Base-by-base conservation (phyloP, 2,113 vertebrate species). In the Onychorhynchus coronatus region DNA sequence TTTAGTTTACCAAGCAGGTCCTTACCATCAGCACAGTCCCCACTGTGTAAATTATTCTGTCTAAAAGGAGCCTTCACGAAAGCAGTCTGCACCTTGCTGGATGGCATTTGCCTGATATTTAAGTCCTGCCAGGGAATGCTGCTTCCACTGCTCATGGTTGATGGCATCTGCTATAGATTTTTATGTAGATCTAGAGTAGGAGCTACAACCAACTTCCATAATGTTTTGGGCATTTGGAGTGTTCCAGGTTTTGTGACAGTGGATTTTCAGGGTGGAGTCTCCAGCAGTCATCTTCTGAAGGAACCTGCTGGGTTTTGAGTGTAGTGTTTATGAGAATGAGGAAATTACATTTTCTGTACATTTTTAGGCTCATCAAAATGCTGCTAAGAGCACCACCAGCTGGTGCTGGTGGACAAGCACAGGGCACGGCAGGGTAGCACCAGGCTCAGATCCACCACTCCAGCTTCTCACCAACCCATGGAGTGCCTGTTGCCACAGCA, bases 351-450 rank as follows among this genome's bases (percentile, higher is more conserved):
- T 72, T 93, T 70, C 75, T 70, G 5, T 46, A 8, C 9, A 0
- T 66, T 80, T 80, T 81, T 24, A 55, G 28, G 9, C 15, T 33
- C 27, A 50, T 16, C 56, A 66, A 88, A 93, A 83, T 0, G 0
- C 83, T 88, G 83, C 67, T 47, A 80, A 91, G 91, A 91, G 83
- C 88, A 94, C 91, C 92, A 86, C 79, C 83, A 84, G 67, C 95
- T 93, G 92, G 91, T 80, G 76, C 49, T 49, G n/a, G 37, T 74
- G 59, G 67, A 70, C 91, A 92, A 83, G 50, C 37, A 74, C 92
- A 62, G 67, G 62, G 41, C 20, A 37, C 0, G 2, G 68, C 52
- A 5, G 9, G 24, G 42, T 56, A 61, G 55, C 68, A 15, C 28
- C 24, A 37, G 28, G 22, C 56, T 16, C 21, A 9, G 31, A 7